Percentiles rank a stretch among this genome's conserved stretches.
phyloP scores from a whole-genome alignment of 2,797 vertebrate genomes.

The Sciurus carolinensis region DNA sequence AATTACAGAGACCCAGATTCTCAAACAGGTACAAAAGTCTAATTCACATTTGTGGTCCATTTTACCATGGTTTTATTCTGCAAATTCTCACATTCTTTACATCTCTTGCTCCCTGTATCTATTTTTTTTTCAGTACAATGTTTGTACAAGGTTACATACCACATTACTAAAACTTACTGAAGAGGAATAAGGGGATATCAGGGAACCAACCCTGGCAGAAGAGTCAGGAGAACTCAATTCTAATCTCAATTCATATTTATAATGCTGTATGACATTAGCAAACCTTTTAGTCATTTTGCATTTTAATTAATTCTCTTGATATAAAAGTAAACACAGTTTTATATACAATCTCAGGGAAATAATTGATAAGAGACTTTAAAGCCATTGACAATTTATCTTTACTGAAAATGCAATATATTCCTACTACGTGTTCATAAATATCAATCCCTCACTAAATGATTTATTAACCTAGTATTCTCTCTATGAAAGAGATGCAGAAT shows the following conservation, averaged over 20 bases:
- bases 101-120: not conserved
- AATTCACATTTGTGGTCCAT: not conserved
- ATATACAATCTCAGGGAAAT: not conserved
- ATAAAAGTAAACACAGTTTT: not conserved
- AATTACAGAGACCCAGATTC: not conserved
- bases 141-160: not conserved
- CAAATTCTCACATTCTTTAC: not conserved
- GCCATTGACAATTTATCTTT: not conserved
- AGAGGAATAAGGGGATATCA: not conserved
- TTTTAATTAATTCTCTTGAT: not conserved
- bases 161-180: not conserved
- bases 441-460: not conserved
- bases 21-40: not conserved
- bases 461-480: not conserved
- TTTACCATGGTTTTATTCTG: not conserved
- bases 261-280: not conserved
- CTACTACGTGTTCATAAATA: not conserved
- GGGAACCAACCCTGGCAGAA: not conserved
- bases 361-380: not conserved
- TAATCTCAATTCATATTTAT: not conserved
- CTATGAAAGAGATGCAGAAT: not conserved
- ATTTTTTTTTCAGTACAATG: not conserved
- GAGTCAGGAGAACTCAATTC: not conserved
- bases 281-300: not conserved
- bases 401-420: not conserved